phyloP scores from a whole-genome alignment of 1,140 invertebrate species.

The Teleogryllus occipitalis region DNA sequence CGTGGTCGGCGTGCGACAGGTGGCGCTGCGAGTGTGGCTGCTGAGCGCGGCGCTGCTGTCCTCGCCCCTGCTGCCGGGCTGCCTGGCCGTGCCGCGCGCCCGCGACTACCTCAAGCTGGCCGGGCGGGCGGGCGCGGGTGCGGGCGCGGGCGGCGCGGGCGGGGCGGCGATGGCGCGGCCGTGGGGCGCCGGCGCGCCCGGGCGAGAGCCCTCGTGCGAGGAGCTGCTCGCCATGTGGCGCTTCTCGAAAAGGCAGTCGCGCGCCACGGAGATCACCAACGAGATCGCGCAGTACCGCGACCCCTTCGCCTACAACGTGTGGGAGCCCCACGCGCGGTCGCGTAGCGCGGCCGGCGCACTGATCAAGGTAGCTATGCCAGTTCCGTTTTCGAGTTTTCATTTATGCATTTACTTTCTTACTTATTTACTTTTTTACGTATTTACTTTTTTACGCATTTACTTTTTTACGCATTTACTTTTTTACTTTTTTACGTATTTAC shows the following conservation, averaged over 20 bases:
- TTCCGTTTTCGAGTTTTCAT: background rate
- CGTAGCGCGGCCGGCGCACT: background rate
- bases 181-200: slow-evolving; percentile 33
- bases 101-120: slow-evolving; percentile 15
- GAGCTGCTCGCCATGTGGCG: slow-evolving; percentile 85
- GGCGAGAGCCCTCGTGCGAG: slow-evolving; percentile 70
- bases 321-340: slow-evolving; percentile 45
- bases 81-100: slow-evolving; percentile 24
- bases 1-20: too few relatives aligned
- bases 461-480: too few relatives aligned
- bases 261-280: slow-evolving; percentile 75
- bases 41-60: background rate
- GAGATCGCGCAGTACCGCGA: slow-evolving; percentile 71
- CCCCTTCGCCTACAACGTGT: slow-evolving; percentile 70
- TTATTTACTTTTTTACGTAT: too few relatives aligned
- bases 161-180: slow-evolving; percentile 29
- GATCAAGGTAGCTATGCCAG: background rate
- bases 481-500: too few relatives aligned
- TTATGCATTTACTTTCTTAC: too few relatives aligned
- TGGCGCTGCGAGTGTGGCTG: too few relatives aligned
- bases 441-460: too few relatives aligned
- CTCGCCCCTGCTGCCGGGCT: slow-evolving; percentile 25
- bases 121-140: slow-evolving; percentile 29
- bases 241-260: slow-evolving; percentile 78
- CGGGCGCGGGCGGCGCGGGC: slow-evolving; percentile 30